Conservation (phyloP, 2,113 vertebrate species). For the Ophthalmolycus amberensis region DNA sequence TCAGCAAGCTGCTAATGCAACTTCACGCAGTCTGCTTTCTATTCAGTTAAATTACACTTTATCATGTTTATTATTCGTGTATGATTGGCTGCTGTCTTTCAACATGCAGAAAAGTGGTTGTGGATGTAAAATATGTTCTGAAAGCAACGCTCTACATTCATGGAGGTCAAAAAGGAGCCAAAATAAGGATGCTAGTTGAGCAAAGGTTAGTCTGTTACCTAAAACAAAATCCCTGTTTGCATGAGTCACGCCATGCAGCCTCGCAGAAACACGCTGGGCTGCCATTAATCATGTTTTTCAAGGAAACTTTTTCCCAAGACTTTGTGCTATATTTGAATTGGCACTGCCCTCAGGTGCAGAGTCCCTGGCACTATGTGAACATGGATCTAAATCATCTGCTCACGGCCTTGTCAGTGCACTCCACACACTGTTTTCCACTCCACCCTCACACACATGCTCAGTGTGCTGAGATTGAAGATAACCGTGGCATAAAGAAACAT, state of each 20-base stretch:
- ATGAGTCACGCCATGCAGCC: conserved; percentile 66
- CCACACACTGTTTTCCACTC: conserved; percentile 53
- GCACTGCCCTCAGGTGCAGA: conserved; percentile 60
- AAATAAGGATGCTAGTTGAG: conserved; percentile 42
- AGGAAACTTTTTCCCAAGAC: conserved; percentile 73
- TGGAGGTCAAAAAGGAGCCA: conserved; percentile 33
- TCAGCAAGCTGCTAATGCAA: conserved; percentile 46
- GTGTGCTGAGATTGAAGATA: background rate
- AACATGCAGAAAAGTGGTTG: background rate
- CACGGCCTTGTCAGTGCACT: conserved; percentile 44
- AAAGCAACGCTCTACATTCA: background rate
- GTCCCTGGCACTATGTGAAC: conserved; percentile 63
- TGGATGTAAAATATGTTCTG: conserved; percentile 11
- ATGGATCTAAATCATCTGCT: conserved; percentile 73
- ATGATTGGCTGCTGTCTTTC: background rate
- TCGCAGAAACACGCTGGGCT: conserved; percentile 56
- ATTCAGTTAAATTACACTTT: background rate
- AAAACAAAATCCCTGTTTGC: conserved; percentile 70
- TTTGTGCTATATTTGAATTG: conserved; percentile 80
- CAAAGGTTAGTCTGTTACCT: conserved; percentile 68
- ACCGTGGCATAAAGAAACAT: background rate
- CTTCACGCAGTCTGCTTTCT: conserved; percentile 15
- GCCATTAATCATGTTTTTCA: conserved; percentile 76
- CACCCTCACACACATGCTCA: conserved; percentile 21
- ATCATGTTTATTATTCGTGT: background rate